Conservation (phyloP, 2,888 invertebrate species). For the Glaucopsyche alexis region DNA sequence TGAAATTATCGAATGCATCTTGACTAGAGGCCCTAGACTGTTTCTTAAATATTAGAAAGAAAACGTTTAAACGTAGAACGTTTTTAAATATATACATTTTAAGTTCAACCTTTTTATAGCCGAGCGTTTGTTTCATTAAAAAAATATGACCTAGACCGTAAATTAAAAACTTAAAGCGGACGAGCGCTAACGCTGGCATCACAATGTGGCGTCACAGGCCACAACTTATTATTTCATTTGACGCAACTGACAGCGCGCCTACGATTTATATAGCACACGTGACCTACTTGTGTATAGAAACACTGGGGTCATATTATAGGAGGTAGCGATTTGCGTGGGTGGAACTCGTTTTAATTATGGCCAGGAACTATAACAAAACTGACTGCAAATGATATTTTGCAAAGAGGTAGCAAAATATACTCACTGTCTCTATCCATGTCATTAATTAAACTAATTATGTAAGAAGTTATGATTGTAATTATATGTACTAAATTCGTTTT, state of each 20-base stretch:
- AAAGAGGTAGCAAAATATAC: too few species aligned
- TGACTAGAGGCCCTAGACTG: too few species aligned
- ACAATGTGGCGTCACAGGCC: slow-evolving; percentile 22
- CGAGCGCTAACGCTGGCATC: not conserved
- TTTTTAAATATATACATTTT: too few species aligned
- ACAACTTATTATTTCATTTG: slow-evolving; percentile 49
- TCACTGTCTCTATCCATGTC: too few species aligned
- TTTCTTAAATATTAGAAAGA: too few species aligned
- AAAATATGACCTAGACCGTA: not conserved
- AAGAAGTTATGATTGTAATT: too few species aligned
- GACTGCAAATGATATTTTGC: too few species aligned
- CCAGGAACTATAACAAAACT: too few species aligned
- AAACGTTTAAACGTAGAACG: too few species aligned
- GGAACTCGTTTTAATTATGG: not conserved
- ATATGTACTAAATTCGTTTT: too few species aligned
- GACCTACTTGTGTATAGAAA: slow-evolving; percentile 47
- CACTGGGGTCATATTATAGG: slow-evolving; percentile 30
- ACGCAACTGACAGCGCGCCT: slow-evolving; percentile 44
- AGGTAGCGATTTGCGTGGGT: not conserved
- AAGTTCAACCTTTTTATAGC: not conserved
- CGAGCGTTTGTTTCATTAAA: not conserved
- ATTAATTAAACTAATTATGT: too few species aligned
- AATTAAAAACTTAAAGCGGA: slow-evolving; percentile 16
- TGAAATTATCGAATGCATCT: too few species aligned
- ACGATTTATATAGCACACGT: slow-evolving; percentile 49